Conservation (phyloP, 2,113 vertebrate species). For the Fulmarus glacialis region DNA sequence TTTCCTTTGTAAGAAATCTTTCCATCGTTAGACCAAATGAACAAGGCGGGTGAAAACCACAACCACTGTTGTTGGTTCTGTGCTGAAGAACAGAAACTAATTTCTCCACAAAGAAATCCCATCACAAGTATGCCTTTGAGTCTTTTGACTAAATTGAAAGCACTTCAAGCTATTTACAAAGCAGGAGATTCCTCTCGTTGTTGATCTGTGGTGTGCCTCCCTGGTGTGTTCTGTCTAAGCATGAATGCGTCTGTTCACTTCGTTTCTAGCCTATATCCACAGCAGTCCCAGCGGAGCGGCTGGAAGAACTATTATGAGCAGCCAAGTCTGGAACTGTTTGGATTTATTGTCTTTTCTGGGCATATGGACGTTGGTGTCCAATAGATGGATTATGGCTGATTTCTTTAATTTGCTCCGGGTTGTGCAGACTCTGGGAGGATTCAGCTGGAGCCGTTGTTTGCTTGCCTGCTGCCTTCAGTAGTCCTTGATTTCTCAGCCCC, state of each 20-base stretch:
- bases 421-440: neutral
- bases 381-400: neutral
- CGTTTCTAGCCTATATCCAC: neutral
- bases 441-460: neutral
- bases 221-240: neutral
- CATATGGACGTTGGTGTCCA: neutral
- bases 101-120: neutral
- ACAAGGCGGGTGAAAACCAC: neutral
- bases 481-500: neutral
- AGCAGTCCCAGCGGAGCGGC: neutral
- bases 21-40: neutral
- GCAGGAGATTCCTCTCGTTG: neutral
- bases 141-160: neutral
- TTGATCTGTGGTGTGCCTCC: conserved; percentile 44
- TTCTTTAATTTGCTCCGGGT: neutral
- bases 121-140: neutral
- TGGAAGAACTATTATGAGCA: neutral
- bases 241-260: conserved; percentile 14
- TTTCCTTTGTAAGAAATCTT: neutral
- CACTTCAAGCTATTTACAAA: conserved; percentile 33
- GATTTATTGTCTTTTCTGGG: conserved; percentile 21
- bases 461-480: neutral
- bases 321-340: neutral
- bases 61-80: neutral
- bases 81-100: neutral